Evolutionary conservation across 2,797 vertebrate species (phyloP), one percentile per base, ranked within the genome.

Genomic region (Chelidonichthys spinosus): DNA sequence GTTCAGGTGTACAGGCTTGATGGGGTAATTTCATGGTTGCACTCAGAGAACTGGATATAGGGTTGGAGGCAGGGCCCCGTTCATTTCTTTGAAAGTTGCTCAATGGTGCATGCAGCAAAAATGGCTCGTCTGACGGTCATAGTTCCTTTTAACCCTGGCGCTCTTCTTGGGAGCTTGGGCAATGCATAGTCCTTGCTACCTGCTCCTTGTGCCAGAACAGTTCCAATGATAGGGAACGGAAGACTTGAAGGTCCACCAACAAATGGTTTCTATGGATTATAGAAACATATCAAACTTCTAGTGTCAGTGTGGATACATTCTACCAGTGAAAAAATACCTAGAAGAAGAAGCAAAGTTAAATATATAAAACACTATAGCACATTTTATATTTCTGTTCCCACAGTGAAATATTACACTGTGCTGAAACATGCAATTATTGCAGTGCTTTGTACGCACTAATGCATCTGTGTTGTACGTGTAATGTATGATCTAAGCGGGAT

Each of bases 401-500:
- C 33, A 25, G 47, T 43, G 0, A 52, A 44, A 60, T 1, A 63
- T 56, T 61, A 63, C 11, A 4, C 5, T 25, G 36, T 15, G 25
- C 56, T 58, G 44, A 60, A 74, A 69, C 42, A 42, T 64, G 17
- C 17, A 64, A n/a, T 25, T 63, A 54, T 14, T 36, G 52, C n/a
- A 44, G 61, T 53, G 2, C 67, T 33, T 46, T 77, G 68, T 67
- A 64, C 17, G 17, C 60, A 2, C 67, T 72, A 69, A 78, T 82
- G 58, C 25, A 74, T 42, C 62, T 66, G 14, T 52, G 39, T 46
- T 47, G 66, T 78, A 76, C 54, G 72, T 73, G 58, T 46, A 72
- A 78, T 46, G 49, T 49, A 42, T 61, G 44, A 79, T 83, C 32
- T 66, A 76, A 81, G 76, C 76, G 55, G 56, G 47, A 66, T 71